Base-by-base conservation (phyloP, 2,888 invertebrate species). In the Peribatodes rhomboidaria region DNA sequence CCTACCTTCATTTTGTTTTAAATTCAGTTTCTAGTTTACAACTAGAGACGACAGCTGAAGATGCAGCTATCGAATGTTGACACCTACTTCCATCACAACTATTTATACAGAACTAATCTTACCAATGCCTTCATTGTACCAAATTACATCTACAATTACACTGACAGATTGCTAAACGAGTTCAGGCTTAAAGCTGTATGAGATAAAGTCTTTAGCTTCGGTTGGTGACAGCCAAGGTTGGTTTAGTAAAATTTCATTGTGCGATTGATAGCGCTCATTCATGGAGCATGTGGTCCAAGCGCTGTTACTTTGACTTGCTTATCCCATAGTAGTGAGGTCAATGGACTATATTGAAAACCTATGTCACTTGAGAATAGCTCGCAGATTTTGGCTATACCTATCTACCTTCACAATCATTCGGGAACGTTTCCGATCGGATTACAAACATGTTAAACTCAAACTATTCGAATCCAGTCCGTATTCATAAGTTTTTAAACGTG, bases 71-170 rank as follows among this genome's bases (percentile, higher is more conserved):
- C 64, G 70, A 68, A 68, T 71, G 67, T 42, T 65, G 41, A 52
- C 67, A 62, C 56, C 49, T 22, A 13, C 54, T 18, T 42, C 42
- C 41, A 27, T 22, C 53, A 4, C 61, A 50, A 55, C 67, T 71
- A 71, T 71, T 63, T 71, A 71, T 71, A 71, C 64, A 20, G 56
- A 63, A 37, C 54, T n/a, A 55, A 37, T 53, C 18, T 54, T 47
- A 65, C 68, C 70, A 68, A 71, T 67, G 58, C 42, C 10, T 39
- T 33, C 9, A 14, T 46, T 39, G 14, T 10, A 16, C 56, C 35
- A 27, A 52, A 0, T 31, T 3, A 16, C 42, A 20, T 27, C 16
- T 33, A 13, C 47, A 16, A 1, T 35, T 13, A 14, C 13, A 31
- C 18, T 6, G 44, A 37, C 50, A 46, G 6, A 1, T 47, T 42